These are phyloP conservation scores for Gasterosteus nipponicus DNA, from an alignment of 2,113 vertebrate genomes.

Conservation along the genomic window DNA sequence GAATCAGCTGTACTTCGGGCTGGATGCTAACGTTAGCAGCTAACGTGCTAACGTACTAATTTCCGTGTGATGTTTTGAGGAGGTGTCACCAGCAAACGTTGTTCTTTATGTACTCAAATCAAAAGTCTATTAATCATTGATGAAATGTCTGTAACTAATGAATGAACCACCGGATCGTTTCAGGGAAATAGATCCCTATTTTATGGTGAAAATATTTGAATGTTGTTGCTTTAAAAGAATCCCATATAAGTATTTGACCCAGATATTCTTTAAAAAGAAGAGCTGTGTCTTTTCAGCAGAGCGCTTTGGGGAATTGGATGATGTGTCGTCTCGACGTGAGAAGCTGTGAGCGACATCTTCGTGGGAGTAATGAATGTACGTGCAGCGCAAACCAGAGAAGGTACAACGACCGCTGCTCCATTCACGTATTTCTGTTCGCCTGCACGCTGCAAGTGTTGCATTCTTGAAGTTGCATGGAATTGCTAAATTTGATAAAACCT, in stretches of 20 bases:
- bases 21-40: not conserved
- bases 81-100: not conserved
- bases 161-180: not conserved
- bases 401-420: too few species aligned
- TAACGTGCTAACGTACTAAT: not conserved
- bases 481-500: too few species aligned
- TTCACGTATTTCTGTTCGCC: too few species aligned
- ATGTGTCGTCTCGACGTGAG: constrained; percentile 49
- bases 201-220: not conserved
- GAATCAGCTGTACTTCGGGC: too few species aligned
- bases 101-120: not conserved
- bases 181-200: not conserved
- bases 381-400: not conserved
- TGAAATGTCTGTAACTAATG: not conserved
- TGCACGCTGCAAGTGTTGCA: too few species aligned
- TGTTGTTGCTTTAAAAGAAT: not conserved
- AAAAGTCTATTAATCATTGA: not conserved
- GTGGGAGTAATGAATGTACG: not conserved
- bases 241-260: constrained; percentile 3
- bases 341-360: not conserved
- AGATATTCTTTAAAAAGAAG: constrained; percentile 12
- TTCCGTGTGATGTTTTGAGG: not conserved
- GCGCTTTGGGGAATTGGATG: constrained; percentile 23
- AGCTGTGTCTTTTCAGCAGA: not conserved
- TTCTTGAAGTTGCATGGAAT: too few species aligned